Percentiles rank a stretch among this genome's conserved stretches.
phyloP scores from a whole-genome alignment of 2,888 invertebrate species.

The Lithophane leautieri region DNA sequence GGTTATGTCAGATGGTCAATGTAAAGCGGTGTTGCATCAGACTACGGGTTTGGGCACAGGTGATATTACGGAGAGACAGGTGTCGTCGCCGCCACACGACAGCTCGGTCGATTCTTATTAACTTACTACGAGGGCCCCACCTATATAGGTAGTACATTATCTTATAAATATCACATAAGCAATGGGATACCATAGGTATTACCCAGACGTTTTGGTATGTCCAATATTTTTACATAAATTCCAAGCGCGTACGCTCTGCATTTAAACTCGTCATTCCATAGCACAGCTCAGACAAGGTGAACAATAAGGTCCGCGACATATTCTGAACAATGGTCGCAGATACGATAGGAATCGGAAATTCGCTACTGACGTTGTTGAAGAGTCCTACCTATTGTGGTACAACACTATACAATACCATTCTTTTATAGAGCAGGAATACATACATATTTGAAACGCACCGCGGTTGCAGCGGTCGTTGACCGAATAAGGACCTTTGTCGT shows the following conservation, averaged over 20 bases:
- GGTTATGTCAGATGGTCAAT: constrained; percentile 38
- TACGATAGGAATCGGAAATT: constrained; percentile 88
- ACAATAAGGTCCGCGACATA: constrained; percentile 89
- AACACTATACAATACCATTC: constrained; percentile 71
- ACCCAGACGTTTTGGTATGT: constrained; percentile 58
- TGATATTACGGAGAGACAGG: constrained; percentile 54
- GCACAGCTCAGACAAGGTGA: constrained; percentile 76
- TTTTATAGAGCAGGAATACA: constrained; percentile 79
- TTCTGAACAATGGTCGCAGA: constrained; percentile 88
- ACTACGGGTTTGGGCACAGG: constrained; percentile 17
- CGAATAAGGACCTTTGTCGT: constrained; percentile 65
- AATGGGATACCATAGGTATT: constrained; percentile 37
- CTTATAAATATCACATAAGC: constrained; percentile 31
- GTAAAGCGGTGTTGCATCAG: constrained; percentile 54
- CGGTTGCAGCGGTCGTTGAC: constrained; percentile 75
- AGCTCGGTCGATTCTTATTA: constrained; percentile 22
- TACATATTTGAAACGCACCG: constrained; percentile 74
- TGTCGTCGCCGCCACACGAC: constrained; percentile 28
- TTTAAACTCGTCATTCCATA: constrained; percentile 84
- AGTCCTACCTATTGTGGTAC: constrained; percentile 80
- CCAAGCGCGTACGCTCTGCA: constrained; percentile 81
- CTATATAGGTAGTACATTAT: constrained; percentile 35
- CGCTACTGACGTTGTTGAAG: constrained; percentile 82
- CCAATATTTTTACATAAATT: constrained; percentile 77
- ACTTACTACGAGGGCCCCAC: constrained; percentile 31